Conservation (phyloP, 2,888 invertebrate genomes). For the Apeira syringaria region DNA sequence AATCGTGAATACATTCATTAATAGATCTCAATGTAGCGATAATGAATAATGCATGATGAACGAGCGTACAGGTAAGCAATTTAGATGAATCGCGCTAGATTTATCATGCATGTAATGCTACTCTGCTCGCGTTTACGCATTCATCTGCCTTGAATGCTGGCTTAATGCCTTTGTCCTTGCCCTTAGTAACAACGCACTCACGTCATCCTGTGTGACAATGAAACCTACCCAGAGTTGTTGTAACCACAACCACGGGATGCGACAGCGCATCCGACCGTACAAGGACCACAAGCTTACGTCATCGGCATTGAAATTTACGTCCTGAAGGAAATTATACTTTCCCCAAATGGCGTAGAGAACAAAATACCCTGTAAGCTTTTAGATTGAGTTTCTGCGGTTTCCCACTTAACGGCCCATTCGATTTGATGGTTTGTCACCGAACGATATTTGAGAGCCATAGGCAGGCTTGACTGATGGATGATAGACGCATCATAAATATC, state of each 20-base stretch:
- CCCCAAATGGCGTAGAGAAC: conserved; percentile 32
- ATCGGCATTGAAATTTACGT: conserved; percentile 40
- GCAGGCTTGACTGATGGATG: conserved; percentile 31
- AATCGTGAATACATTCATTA: conserved; percentile 4
- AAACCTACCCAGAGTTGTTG: conserved; percentile 73
- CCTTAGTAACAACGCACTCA: conserved; percentile 62
- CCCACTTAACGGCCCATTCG: conserved; percentile 16
- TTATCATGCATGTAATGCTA: conserved; percentile 18
- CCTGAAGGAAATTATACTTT: conserved; percentile 39
- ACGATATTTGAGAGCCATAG: conserved; percentile 27
- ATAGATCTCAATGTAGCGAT: conserved; percentile 11
- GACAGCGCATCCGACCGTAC: conserved; percentile 70
- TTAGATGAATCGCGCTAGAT: conserved; percentile 13
- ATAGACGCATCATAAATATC: conserved; percentile 10
- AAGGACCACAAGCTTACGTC: conserved; percentile 69
- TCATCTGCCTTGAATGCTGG: conserved; percentile 32
- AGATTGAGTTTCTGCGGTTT: conserved; percentile 35
- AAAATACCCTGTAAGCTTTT: conserved; percentile 30
- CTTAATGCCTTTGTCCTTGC: conserved; percentile 44
- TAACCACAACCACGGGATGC: conserved; percentile 74
- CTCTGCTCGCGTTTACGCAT: conserved; percentile 24
- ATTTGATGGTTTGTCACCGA: conserved; percentile 35
- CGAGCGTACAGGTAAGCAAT: conserved; percentile 17
- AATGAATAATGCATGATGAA: conserved; percentile 20
- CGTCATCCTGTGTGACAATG: conserved; percentile 63